Evolutionary conservation across 2,113 vertebrate genomes (phyloP), one percentile per base, ranked within the genome.

Genomic region (Podilymbus podiceps): DNA sequence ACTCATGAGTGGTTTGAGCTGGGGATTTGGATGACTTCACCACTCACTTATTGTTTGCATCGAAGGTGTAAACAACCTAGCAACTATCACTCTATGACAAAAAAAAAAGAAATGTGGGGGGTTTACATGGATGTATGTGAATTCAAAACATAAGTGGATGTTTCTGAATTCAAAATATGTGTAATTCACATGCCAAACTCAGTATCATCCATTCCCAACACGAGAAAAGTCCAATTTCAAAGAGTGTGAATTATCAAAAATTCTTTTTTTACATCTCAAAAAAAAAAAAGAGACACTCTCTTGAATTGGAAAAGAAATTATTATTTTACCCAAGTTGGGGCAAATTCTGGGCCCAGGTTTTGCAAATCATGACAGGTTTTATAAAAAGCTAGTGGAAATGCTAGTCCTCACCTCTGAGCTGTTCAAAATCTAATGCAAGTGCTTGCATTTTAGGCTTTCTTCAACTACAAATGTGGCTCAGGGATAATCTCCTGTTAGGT

Each of bases 241-340:
- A 58, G 7, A 27, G 24, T 18, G 2, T 14, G 5, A 64, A 35
- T 66, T 46, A 11, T 6, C 46, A 53, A 20, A 38, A 24, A n/a
- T 7, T 12, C n/a, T 53, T 88, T 52, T 21, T 17, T 25, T 42
- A 14, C n/a, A 38, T 25, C 79, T 76, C 27, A 27, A 80, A 38
- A 38, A 38, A n/a, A 30, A 73, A 38, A 21, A 11, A 10, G 25
- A 42, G 33, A 33, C 9, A n/a, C 2, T 0, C 23, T 9, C n/a
- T 35, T 62, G 28, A 62, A 5, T 17, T 42, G 49, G 23, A 52
- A 73, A 76, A 60, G 0, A 55, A 87, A 44, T 44, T 20, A 47
- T 24, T 35, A 33, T 56, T 73, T 50, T 3, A 30, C 59, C 8
- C 15, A 68, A 38, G 0, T 0, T 56, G 11, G 12, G 21, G 9